Conservation (phyloP, 92 coral and sea anemone genomes). For the Micromussa lordhowensis region DNA sequence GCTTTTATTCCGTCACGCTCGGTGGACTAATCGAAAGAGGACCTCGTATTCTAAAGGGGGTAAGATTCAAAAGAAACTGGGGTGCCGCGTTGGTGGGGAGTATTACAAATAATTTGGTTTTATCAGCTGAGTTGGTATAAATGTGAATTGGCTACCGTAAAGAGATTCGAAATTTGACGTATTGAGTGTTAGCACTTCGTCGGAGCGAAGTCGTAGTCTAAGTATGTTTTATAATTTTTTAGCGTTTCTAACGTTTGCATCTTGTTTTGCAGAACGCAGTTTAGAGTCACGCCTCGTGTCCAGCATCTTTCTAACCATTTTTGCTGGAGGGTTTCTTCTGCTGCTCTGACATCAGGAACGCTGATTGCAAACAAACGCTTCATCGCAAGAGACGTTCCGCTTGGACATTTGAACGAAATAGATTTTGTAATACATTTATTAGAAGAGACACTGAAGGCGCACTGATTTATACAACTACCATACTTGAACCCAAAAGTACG, state of each 20-base stretch:
- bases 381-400: neutral
- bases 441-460: neutral
- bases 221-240: neutral
- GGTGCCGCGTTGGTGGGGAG: too few species aligned
- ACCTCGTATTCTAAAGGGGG: too few species aligned
- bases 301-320: neutral
- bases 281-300: constrained; percentile 2
- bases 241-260: neutral
- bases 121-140: too few species aligned
- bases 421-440: constrained; percentile 13
- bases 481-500: neutral
- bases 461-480: constrained; percentile 16
- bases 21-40: too few species aligned
- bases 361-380: neutral
- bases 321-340: constrained; percentile 5
- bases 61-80: too few species aligned
- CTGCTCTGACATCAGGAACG: constrained; percentile 11
- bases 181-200: too few species aligned
- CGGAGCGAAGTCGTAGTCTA: too few species aligned
- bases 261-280: constrained; percentile 4
- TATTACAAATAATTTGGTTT: too few species aligned
- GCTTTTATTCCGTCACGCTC: too few species aligned
- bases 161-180: too few species aligned
- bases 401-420: neutral
- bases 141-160: too few species aligned